These are phyloP conservation scores for Mus minutoides DNA, from an alignment of 2,797 vertebrate species.

Conservation along the genomic window DNA sequence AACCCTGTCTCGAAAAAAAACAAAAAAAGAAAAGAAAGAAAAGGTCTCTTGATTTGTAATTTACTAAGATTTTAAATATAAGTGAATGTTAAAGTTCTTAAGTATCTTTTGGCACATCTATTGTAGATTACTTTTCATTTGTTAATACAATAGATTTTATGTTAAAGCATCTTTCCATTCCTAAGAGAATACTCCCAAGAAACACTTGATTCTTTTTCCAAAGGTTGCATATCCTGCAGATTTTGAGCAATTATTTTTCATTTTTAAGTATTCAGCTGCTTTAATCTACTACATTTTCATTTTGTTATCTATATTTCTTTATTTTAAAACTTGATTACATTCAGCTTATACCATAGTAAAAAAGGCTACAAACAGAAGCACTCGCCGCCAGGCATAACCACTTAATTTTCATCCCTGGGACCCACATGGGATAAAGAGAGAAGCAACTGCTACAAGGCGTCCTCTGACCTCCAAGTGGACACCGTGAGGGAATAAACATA, in stretches of 20 bases:
- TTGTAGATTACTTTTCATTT: slow-evolving; percentile 7
- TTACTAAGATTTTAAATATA: slow-evolving; percentile 37
- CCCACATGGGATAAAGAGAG: background rate
- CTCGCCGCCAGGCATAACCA: fast-evolving
- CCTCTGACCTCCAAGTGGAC: background rate
- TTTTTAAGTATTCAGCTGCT: too few relatives aligned
- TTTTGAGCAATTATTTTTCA: slow-evolving; percentile 21
- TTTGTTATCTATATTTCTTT: background rate
- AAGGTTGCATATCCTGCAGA: background rate
- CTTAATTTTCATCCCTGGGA: too few relatives aligned
- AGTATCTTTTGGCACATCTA: background rate
- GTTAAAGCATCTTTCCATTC: slow-evolving; percentile 7
- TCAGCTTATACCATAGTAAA: background rate
- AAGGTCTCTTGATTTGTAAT: slow-evolving; percentile 4
- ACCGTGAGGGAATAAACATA: background rate
- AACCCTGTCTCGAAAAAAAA: too few relatives aligned
- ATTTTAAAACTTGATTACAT: background rate
- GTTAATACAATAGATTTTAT: slow-evolving; percentile 37
- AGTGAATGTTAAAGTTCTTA: slow-evolving; percentile 18
- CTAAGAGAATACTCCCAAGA: slow-evolving; percentile 2
- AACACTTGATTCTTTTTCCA: background rate
- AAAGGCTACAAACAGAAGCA: background rate
- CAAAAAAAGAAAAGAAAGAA: too few relatives aligned
- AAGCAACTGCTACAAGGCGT: background rate
- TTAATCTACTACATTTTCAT: background rate